Percentiles rank a stretch among this genome's conserved stretches.
Conservation (phyloP, 2,113 vertebrate species). For the Oryzias curvinotus region DNA sequence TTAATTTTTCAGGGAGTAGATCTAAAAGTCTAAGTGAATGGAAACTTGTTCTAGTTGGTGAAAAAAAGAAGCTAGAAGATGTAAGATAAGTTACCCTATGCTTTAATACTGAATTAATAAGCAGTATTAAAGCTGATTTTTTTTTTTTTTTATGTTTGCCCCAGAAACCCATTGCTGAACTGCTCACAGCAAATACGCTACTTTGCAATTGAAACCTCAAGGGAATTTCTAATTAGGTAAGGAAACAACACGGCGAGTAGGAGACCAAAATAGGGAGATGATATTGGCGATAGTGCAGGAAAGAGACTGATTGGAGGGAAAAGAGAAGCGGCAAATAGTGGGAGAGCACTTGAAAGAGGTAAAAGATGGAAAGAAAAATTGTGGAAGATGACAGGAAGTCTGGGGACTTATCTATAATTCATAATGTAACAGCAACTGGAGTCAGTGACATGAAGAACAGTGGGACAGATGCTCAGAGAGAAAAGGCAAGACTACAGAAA, state of each 20-base stretch:
- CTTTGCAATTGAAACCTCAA: constrained; percentile 58
- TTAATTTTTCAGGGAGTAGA: background rate
- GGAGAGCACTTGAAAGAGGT: constrained; percentile 30
- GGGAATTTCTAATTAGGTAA: constrained; percentile 69
- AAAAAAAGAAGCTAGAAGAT: constrained; percentile 7
- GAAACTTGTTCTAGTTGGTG: background rate
- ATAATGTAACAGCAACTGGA: constrained; percentile 15
- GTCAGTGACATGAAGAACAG: constrained; percentile 6
- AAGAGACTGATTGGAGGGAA: constrained; percentile 24
- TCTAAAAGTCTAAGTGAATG: constrained; percentile 7
- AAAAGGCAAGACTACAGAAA: constrained; percentile 17
- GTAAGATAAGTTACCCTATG: constrained; percentile 10
- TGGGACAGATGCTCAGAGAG: constrained; percentile 10
- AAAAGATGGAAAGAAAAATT: constrained; percentile 14
- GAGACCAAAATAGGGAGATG: constrained; percentile 23
- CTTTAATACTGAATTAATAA: constrained; percentile 36
- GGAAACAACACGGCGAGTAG: constrained; percentile 44
- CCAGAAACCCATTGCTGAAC: constrained; percentile 73
- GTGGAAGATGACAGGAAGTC: constrained; percentile 43
- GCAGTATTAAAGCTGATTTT: constrained; percentile 23
- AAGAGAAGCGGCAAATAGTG: constrained; percentile 37
- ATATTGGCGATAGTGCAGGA: constrained; percentile 25
- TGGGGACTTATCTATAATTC: constrained; percentile 52
- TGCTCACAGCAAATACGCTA: constrained; percentile 51
- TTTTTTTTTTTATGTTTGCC: constrained; percentile 32